A percentile compares a stretch with the other conserved stretches of the same genome.
phyloP scores from a whole-genome alignment of 2,113 vertebrate genomes.

The Neolamprologus cancellatus region DNA sequence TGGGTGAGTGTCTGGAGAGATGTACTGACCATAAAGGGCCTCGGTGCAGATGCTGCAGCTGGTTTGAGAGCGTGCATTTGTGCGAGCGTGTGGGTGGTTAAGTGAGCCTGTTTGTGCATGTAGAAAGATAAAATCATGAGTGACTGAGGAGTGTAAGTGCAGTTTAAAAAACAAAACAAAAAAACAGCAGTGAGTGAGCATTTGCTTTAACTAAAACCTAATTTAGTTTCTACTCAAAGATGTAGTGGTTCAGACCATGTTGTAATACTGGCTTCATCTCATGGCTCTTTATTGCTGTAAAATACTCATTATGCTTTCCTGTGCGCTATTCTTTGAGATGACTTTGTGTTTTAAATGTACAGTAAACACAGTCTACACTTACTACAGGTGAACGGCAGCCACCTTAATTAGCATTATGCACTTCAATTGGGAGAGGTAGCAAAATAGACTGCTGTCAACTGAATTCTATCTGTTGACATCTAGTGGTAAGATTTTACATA shows the following conservation, averaged over 20 bases:
- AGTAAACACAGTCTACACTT: neutral
- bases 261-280: neutral
- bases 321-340: neutral
- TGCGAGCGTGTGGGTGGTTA: neutral
- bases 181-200: neutral
- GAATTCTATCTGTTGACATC: neutral
- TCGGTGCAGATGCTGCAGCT: slow-evolving; percentile 6
- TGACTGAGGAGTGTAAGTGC: slow-evolving; percentile 8
- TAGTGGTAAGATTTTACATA: neutral
- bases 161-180: neutral
- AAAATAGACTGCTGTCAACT: neutral
- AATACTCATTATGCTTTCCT: neutral
- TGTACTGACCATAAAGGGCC: neutral
- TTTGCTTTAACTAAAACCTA: neutral
- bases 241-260: neutral
- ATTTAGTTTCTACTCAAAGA: slow-evolving; percentile 8
- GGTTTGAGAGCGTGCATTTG: neutral
- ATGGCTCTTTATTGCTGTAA: neutral
- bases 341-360: neutral
- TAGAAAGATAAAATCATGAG: neutral
- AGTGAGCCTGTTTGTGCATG: slow-evolving; percentile 18
- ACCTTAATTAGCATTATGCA: neutral
- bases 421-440: neutral
- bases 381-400: neutral
- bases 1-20: neutral